phyloP scores from a whole-genome alignment of 2,113 vertebrate genomes.

The Turdus rufiventris region DNA sequence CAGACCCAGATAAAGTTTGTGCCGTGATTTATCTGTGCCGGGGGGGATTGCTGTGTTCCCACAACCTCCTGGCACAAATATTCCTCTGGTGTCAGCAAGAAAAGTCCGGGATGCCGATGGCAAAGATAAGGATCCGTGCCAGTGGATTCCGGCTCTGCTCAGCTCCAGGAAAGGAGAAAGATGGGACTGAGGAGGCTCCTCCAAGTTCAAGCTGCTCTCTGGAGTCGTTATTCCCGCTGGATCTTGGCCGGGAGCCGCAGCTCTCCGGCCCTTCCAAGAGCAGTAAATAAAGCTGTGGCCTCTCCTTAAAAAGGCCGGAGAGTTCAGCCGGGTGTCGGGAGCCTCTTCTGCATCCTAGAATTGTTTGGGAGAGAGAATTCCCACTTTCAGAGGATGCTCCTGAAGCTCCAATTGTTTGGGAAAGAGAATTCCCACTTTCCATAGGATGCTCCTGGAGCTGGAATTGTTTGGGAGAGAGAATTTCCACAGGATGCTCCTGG shows the following conservation, averaged over 20 bases:
- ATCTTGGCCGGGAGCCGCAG: background rate
- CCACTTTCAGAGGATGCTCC: accelerated
- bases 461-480: too few species aligned
- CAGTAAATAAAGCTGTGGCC: background rate
- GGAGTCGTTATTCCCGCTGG: background rate
- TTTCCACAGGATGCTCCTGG: too few species aligned
- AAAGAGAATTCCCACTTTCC: too few species aligned
- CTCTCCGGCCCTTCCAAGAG: background rate
- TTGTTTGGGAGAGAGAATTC: background rate
- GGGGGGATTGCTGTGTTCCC: background rate
- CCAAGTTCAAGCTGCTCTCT: background rate
- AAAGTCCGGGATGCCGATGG: conserved; percentile 27
- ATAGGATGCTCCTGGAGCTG: too few species aligned
- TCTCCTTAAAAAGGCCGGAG: background rate
- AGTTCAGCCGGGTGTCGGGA: background rate
- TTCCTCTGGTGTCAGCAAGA: conserved; percentile 16
- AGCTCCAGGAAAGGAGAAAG: background rate
- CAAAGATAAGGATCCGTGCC: conserved; percentile 29
- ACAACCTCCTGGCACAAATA: background rate
- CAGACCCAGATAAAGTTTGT: accelerated
- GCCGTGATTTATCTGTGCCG: background rate
- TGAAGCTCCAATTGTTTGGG: too few species aligned
- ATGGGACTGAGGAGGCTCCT: background rate
- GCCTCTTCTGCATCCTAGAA: background rate
- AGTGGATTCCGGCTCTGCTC: background rate